Base-by-base conservation (phyloP, 2,797 vertebrate species). In the Dryobates pubescens region DNA sequence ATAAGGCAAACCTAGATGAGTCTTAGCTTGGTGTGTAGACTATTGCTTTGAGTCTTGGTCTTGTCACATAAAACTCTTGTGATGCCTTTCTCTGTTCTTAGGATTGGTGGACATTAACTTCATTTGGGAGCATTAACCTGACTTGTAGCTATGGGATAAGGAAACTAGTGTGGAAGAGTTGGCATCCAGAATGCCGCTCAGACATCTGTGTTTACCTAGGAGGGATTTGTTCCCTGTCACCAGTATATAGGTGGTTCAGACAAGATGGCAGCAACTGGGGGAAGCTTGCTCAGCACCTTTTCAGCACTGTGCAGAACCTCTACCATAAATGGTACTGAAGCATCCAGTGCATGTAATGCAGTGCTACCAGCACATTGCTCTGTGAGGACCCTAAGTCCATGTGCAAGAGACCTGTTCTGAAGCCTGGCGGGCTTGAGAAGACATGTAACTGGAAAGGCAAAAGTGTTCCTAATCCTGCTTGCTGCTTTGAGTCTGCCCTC, bases 41-140 rank as follows among this genome's bases (percentile, higher is more conserved):
- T 92, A 43, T 51, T 65, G 68, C 80, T 93, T 86, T 34, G 83
- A 83, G 82, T 88, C 78, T 95, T 57, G 24, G 29, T 86, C 54
- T 82, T 88, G 72, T 79, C 24, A 20, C 70, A 16, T 47, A 61
- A 94, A 88, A 34, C 45, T 76, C 27, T 76, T 26, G 1, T 32
- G 5, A 68, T 88, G 88, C 49, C 56, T 91, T 91, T 68, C 82
- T 80, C 4, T 89, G 56, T 79, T 92, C 51, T 82, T 64, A 63
- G 54, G 43, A 26, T 87, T 61, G 57, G 22, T 57, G 45, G 54
- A 71, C 45, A 84, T 84, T 7, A 57, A 54, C 13, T 70, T 63
- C 43, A 72, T 91, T 82, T 84, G 82, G 30, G 26, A 69, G 88
- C 41, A 67, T 86, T 76, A 76, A 74, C 73, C 56, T 86, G 70